These are phyloP conservation scores for Bolinopsis microptera DNA, from an alignment of 37 sponge, comb jelly and placozoan species.

Conservation along the genomic window DNA sequence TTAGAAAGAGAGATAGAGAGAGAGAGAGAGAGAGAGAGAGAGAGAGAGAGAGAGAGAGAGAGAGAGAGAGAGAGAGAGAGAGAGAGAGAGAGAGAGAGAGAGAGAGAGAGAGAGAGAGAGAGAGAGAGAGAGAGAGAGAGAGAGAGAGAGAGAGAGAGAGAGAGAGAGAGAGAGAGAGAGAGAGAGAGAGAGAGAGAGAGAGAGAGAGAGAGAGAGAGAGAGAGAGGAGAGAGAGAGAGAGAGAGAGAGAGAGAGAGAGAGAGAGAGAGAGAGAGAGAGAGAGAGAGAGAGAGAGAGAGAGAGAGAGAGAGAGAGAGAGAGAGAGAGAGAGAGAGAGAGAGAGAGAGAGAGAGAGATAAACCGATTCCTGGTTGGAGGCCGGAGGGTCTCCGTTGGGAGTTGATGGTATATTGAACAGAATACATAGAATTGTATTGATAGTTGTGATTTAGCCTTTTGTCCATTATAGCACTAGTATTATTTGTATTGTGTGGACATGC, in stretches of 20 bases:
- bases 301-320: not conserved
- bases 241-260: slow-evolving; percentile 7
- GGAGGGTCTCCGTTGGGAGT: too few relatives aligned
- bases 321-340: not conserved
- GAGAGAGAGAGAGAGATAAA: too few relatives aligned
- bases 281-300: slow-evolving; percentile 7
- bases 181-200: slow-evolving; percentile 7
- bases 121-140: not conserved
- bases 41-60: not conserved
- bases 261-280: slow-evolving; percentile 7
- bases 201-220: not conserved
- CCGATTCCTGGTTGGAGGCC: too few relatives aligned
- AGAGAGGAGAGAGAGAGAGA: not conserved
- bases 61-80: not conserved
- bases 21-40: not conserved
- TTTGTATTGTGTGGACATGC: too few relatives aligned
- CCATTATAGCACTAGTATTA: too few relatives aligned
- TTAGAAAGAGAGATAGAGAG: too few relatives aligned
- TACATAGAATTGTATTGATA: too few relatives aligned
- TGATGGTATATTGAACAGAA: too few relatives aligned
- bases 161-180: not conserved
- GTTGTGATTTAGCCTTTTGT: too few relatives aligned
- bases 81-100: slow-evolving; percentile 7
- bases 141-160: not conserved
- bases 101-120: slow-evolving; percentile 7